Evolutionary conservation across 2,797 vertebrate genomes (phyloP), one percentile per base, ranked within the genome.

Genomic region (Scarus forsteni): DNA sequence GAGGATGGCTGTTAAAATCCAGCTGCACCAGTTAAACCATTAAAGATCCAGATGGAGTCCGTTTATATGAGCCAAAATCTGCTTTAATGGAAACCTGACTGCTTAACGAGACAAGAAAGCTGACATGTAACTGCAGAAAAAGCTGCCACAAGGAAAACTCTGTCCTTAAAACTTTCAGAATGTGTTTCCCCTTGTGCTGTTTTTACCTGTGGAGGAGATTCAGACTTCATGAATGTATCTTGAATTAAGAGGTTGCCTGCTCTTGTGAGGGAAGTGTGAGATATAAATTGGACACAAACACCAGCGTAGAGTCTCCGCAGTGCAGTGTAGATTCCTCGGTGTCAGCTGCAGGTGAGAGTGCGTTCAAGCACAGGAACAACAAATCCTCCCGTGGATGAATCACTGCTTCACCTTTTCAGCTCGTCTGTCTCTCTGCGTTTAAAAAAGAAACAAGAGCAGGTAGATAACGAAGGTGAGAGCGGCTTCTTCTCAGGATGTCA

Each of bases 351-450:
- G 50, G 39, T 18, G 0, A 16, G 53, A 0, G 3, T 7, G 42
- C 46, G 15, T 27, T 45, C 15, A 50, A 1, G 55, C 45, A 16
- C 45, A 38, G 35, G 15, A 42, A 39, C 42, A 38, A 3, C 40
- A 61, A 10, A 65, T 77, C 70, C 34, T 39, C n/a, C 10, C 1
- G 13, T 4, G 6, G 18, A n/a, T 11, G 44, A 55, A 43, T 53
- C 64, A 1, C 42, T 42, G 57, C 27, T 74, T 80, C 79, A 72
- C 60, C 63, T 72, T 71, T 64, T 77, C 57, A 5, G 45, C 54
- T 70, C 62, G 6, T 76, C 61, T 58, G 38, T 74, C 48, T 54
- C 44, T 7, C 19, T 42, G 53, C 19, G 63, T 19, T 27, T 27
- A 27, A 27, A 27, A 27, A 10, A 49, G 13, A 19, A 43, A 10